Base-by-base conservation (phyloP, 2,888 invertebrate genomes). In the Yponomeuta evonymella region DNA sequence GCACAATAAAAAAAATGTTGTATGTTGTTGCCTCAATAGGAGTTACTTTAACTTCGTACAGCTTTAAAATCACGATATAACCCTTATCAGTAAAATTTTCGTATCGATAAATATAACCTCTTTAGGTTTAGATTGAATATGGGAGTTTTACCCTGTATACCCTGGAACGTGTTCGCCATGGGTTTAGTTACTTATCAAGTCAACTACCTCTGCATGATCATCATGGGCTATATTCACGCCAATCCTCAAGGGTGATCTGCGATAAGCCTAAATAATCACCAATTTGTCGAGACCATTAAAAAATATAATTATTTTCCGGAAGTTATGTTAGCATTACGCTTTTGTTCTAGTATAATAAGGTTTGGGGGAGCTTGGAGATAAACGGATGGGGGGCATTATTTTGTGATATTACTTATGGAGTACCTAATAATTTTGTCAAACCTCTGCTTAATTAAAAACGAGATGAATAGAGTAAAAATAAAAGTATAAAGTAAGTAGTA, bases 301-400 rank as follows among this genome's bases (percentile, higher is more conserved):
- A 58, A 58, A 29, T 64, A 64, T 29, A 64, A 64, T 64, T 64
- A 64, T 64, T 64, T 64, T 64, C 10, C 23, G 30, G 64, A 64
- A 64, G n/a, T 64, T 64, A 23, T 43, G 43, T 43, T 43, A 8
- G 8, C 43, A 43, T 58, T 58, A 15, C 51, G 51, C 51, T 58
- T 43, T 58, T 58, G 51, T 58, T 58, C 51, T 58, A 15, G 15
- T 15, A 58, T 58, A 58, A 58, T 58, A 1, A 15, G 15, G 51
- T 15, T 15, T 15, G 51, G 15, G 15, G 15, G 51, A 58, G 51
- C 15, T 15, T 58, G 8, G 15, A 15, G 51, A 58, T 58, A 58
- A 12, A 15, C 2, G 12, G 51, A 58, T 58, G 51, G 3, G 51
- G 3, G 8, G 43, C 9, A 43, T 43, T 8, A 43, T 5, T 43